Evolutionary conservation across 2,888 invertebrate species (phyloP), one percentile per base, ranked within the genome.

Genomic region (Drosophila helvetica): DNA sequence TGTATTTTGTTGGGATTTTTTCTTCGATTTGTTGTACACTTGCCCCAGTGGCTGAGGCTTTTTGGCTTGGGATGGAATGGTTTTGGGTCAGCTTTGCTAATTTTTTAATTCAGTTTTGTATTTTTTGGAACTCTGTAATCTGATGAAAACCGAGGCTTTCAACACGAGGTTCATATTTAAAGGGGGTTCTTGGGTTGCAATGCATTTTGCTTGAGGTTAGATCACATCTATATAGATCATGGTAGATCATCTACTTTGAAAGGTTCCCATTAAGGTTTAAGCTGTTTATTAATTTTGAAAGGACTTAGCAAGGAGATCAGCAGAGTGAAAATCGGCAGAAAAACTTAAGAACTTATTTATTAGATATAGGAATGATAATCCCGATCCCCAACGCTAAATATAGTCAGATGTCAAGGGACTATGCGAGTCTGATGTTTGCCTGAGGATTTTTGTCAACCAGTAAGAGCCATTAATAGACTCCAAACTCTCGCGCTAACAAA

Each of bases 1-100:
- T 74, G 70, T 50, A 48, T 64, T 73, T 52, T 56, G 22, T 38
- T 47, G 18, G 18, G n/a, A 17, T 56, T 67, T 57, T 63, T 38
- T 19, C n/a, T 15, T n/a, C 38, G 7, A n/a, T 38, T 4, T 38
- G 6, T 38, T 15, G 38, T 6, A 38, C 38, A 38, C 38, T 6
- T 38, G 38, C 38, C 38, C 33, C 33, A 33, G 33, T 42, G 38
- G 42, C 12, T 6, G 15, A 9, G 8, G 33, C 33, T 12, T 33
- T 33, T 33, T 15, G 33, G 6, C 38, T 38, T 38, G 38, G 38
- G 6, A 38, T 38, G 38, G 38, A 15, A 15, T 38, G 15, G 7
- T n/a, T n/a, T 51, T 51, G 17, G 25, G 38, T 22, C 38, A 55
- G 30, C 33, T 66, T 66, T 15, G 48, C 47, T 18, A 48, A 65